Conservation (phyloP, 92 coral and sea anemone genomes). For the Epizoanthus scotinus region DNA sequence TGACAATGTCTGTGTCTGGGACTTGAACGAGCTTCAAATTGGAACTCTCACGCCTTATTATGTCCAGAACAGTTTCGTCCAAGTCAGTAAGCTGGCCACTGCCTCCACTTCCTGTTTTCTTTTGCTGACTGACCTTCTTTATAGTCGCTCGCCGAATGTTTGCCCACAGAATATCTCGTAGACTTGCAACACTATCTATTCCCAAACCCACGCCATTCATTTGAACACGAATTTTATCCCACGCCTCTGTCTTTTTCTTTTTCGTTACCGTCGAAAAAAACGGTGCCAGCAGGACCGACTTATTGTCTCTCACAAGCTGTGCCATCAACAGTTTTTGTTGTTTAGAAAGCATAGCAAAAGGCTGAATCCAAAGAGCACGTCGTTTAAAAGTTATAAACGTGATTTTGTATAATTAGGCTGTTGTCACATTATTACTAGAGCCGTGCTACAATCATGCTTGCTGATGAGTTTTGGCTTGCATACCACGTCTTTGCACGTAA, state of each 20-base stretch:
- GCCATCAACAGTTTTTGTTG: background rate
- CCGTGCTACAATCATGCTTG: no score
- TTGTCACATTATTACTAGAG: no score
- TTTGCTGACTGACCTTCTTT: conserved; percentile 30
- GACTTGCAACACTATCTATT: conserved; percentile 25
- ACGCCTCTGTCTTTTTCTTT: no score
- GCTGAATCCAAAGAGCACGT: conserved; percentile 4
- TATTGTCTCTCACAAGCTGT: no score
- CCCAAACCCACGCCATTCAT: conserved; percentile 1
- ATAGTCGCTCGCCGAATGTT: conserved; percentile 21
- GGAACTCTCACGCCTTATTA: conserved; percentile 44
- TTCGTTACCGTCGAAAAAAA: conserved; percentile 1
- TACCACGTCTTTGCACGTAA: no score
- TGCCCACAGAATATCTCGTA: conserved; percentile 40
- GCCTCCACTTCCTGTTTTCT: conserved; percentile 37
- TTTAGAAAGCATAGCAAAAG: background rate
- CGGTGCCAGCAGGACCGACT: conserved; percentile 4
- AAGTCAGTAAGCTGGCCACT: conserved; percentile 45
- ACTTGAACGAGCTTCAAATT: conserved; percentile 42
- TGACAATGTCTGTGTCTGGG: conserved; percentile 19
- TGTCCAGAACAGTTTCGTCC: conserved; percentile 43
- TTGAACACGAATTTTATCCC: no score
- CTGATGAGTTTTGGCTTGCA: no score
- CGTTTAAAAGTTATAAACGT: background rate
- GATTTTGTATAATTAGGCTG: no score